These are phyloP conservation scores for Athene noctua DNA, from an alignment of 2,113 vertebrate genomes.

Conservation along the genomic window DNA sequence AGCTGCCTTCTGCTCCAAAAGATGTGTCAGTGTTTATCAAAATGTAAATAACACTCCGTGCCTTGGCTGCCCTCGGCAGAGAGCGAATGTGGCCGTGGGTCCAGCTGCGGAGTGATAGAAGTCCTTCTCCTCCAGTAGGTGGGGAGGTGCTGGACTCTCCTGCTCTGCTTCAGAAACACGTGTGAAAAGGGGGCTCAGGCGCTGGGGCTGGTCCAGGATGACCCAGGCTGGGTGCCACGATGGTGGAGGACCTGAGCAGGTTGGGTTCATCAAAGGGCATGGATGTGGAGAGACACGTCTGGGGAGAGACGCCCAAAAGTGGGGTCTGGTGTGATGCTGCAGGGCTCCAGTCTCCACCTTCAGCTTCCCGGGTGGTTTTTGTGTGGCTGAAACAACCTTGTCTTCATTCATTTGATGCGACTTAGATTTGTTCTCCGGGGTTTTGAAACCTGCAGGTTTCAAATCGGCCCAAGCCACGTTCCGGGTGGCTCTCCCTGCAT, in stretches of 20 bases:
- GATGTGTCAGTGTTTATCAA: neutral
- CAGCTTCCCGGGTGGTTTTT: neutral
- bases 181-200: neutral
- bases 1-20: neutral
- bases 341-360: neutral
- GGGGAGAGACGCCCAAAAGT: neutral
- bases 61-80: neutral
- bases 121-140: fast-evolving
- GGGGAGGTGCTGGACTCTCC: neutral
- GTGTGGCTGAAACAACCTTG: neutral
- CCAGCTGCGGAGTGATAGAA: neutral
- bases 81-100: neutral
- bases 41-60: neutral
- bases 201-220: neutral
- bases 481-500: fast-evolving
- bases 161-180: neutral
- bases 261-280: neutral
- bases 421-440: neutral
- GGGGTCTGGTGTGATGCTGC: neutral
- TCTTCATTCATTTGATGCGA: fast-evolving
- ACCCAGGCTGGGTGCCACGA: neutral
- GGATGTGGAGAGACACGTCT: fast-evolving
- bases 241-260: neutral
- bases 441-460: neutral
- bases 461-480: neutral